These are phyloP conservation scores for Hydrophis major DNA, from an alignment of 2,797 vertebrate genomes.

Conservation along the genomic window DNA sequence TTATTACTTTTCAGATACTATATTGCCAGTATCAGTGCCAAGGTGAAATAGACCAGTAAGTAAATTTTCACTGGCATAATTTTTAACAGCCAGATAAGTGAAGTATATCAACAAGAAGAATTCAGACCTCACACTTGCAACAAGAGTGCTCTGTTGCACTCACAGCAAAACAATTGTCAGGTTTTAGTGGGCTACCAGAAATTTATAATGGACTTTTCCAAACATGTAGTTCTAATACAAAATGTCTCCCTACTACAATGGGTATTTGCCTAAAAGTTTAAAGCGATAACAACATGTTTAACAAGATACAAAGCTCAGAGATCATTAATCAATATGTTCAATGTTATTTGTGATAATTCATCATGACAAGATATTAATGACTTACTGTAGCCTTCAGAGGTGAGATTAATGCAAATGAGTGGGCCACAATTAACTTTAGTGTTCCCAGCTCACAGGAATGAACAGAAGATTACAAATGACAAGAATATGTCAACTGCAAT, in stretches of 20 bases:
- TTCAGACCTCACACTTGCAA: conserved; percentile 7
- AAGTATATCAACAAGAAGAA: not conserved
- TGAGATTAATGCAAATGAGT: conserved; percentile 93
- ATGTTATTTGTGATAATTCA: conserved; percentile 95
- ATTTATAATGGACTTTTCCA: conserved; percentile 38
- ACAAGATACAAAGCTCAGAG: conserved; percentile 83
- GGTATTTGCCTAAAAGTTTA: conserved; percentile 77
- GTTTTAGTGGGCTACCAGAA: conserved; percentile 61
- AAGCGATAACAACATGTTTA: conserved; percentile 85
- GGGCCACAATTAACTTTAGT: conserved; percentile 90
- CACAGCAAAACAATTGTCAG: conserved; percentile 25
- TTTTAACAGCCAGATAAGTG: not conserved
- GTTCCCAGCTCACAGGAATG: conserved; percentile 83
- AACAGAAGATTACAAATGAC: conserved; percentile 91
- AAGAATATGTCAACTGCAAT: conserved; percentile 89
- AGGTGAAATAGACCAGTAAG: not conserved
- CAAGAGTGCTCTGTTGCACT: not conserved
- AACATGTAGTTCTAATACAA: conserved; percentile 46
- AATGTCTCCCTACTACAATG: conserved; percentile 52
- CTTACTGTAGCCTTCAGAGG: conserved; percentile 90
- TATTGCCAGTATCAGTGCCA: not conserved
- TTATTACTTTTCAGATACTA: not conserved
- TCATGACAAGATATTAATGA: conserved; percentile 94
- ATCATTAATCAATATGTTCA: conserved; percentile 91
- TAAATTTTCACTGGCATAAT: not conserved